phyloP scores from a whole-genome alignment of 2,888 invertebrate species.

The Epinotia brunnichana region DNA sequence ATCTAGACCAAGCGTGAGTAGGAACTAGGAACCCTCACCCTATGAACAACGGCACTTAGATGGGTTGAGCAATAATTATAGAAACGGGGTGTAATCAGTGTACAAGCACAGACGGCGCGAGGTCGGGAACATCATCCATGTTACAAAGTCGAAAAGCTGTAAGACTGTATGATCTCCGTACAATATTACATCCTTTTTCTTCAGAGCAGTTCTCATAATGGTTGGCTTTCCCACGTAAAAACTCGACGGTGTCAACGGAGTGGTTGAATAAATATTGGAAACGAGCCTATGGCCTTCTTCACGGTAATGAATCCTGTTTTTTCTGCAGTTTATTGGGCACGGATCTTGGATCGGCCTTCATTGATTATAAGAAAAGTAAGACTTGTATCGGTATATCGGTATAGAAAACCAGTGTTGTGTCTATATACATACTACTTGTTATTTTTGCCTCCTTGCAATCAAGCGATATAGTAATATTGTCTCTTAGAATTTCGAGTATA shows the following conservation, averaged over 20 bases:
- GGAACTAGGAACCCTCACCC: conserved; percentile 14
- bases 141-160: not conserved
- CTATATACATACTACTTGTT: too few relatives aligned
- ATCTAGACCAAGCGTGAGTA: conserved; percentile 1
- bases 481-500: too few relatives aligned
- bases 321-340: conserved; percentile 40
- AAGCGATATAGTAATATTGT: too few relatives aligned
- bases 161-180: not conserved
- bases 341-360: conserved; percentile 25
- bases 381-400: not conserved
- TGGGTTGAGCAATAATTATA: conserved; percentile 37
- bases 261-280: conserved; percentile 42
- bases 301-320: conserved; percentile 41
- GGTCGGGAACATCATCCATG: conserved; percentile 50
- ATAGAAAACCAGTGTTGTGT: not conserved
- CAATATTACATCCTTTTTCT: conserved; percentile 12
- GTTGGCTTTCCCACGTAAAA: conserved; percentile 66
- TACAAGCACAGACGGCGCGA: conserved; percentile 46
- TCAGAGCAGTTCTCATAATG: conserved; percentile 51
- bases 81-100: conserved; percentile 35
- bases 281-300: conserved; percentile 41
- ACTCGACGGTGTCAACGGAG: conserved; percentile 54
- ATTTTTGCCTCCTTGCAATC: too few relatives aligned
- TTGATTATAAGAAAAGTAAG: conserved; percentile 25
- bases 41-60: conserved; percentile 33